Base-by-base conservation (phyloP, 1,140 invertebrate species). In the Ladona fulva region DNA sequence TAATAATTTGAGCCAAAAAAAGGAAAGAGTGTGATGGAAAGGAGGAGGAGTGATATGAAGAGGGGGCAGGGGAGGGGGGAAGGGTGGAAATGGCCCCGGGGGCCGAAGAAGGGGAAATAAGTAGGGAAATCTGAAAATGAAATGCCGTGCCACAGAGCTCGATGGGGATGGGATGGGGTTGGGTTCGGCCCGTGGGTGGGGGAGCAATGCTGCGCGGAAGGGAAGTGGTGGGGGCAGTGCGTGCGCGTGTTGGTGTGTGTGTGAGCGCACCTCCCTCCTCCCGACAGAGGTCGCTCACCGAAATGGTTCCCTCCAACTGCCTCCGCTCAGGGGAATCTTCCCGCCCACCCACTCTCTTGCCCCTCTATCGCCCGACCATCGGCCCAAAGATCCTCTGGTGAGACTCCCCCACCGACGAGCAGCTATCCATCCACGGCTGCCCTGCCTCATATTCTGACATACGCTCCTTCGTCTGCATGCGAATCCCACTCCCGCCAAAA, bases 1-100 rank as follows among this genome's bases (percentile, higher is more conserved):
- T 66, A 66, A 66, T 66, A 66, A 66, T 66, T 66, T 66, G 52
- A 66, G 52, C 52, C 52, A 66, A 66, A 66, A 66, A 66, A 66
- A 66, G 52, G 52, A 12, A 66, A 66, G 44, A 52, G 44, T 52
- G 19, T 52, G 44, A 52, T 52, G 44, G 44, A 52, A 52, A 52
- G 44, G 10, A 19, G 44, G 44, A 52, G 10, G 44, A 19, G 44
- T 52, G 44, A 19, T 52, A 52, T 52, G 19, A 52, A 52, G 44
- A 19, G 44, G n/a, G 52, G 52, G 52, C 14, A 52, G 44, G 44
- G 10, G 44, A 52, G 44, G 44, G 44, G 44, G 44, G 19, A 52
- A 52, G 3, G 12, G 52, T 66, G 14, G 52, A 22, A 66, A 52
- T 52, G 5, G 52, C 52, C 52, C 16, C 52, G 12, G 52, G 52